These are phyloP conservation scores for Centruroides vittatus DNA, from an alignment of 1,140 invertebrate species.

Conservation along the genomic window DNA sequence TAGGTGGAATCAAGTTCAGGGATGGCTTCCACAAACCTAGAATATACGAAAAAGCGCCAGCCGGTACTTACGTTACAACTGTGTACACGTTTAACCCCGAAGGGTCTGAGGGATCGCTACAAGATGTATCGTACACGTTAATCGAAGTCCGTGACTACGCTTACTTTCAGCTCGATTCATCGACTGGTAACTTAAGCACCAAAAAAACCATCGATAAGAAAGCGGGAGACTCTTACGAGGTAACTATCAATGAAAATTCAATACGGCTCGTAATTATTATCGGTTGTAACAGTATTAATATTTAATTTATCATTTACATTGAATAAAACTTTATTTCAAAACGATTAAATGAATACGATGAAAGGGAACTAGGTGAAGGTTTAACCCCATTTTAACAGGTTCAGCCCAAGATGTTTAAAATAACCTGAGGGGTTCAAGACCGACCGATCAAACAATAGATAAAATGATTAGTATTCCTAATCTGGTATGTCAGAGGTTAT, in stretches of 20 bases:
- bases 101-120: not conserved
- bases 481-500: no score
- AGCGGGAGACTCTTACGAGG: slow-evolving; percentile 9
- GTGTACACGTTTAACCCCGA: slow-evolving; percentile 11
- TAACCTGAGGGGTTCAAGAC: no score
- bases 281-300: no score
- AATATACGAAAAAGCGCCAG: slow-evolving; percentile 15
- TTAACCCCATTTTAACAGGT: no score
- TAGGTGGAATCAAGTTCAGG: slow-evolving; percentile 12
- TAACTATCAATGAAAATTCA: not conserved
- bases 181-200: slow-evolving; percentile 13
- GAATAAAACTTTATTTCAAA: no score
- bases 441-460: no score
- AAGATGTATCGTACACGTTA: slow-evolving; percentile 11
- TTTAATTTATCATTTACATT: no score
- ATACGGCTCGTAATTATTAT: no score
- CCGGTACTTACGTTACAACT: slow-evolving; percentile 10
- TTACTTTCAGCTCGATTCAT: slow-evolving; percentile 11
- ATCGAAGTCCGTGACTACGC: slow-evolving; percentile 11
- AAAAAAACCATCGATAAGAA: slow-evolving; percentile 3
- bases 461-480: no score
- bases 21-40: slow-evolving; percentile 14
- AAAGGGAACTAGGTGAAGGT: no score
- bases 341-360: no score
- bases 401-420: no score